Conservation (phyloP, 2,113 vertebrate species). For the Cavia porcellus region DNA sequence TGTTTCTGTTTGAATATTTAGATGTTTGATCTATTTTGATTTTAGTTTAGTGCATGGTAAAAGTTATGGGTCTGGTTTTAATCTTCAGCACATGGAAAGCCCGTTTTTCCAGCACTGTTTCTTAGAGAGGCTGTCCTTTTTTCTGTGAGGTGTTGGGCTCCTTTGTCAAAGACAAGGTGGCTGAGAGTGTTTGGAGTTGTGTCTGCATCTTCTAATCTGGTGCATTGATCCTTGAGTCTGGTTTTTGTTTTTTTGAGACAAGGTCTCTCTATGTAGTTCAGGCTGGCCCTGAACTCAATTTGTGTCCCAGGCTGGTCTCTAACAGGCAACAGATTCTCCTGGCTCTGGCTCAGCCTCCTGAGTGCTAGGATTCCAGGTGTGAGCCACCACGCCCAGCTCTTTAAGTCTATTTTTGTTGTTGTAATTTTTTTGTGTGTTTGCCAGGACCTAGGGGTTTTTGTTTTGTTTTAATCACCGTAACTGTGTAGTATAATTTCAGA, state of each 20-base stretch:
- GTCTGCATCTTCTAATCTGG: neutral
- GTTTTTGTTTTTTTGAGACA: no score
- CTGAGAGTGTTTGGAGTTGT: neutral
- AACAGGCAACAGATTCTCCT: no score
- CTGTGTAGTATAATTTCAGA: neutral
- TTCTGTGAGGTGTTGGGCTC: neutral
- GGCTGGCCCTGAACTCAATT: no score
- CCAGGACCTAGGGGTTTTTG: no score
- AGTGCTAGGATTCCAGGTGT: no score
- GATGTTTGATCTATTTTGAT: neutral
- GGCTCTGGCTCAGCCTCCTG: no score
- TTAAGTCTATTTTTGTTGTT: neutral
- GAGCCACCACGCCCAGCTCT: no score
- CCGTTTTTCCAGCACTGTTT: neutral
- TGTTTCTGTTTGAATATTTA: neutral
- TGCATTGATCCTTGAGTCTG: neutral
- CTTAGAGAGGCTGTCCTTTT: neutral
- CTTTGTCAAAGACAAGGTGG: neutral
- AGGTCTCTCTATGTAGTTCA: no score
- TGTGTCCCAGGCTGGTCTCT: no score
- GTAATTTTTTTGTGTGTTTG: neutral
- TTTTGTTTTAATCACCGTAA: neutral
- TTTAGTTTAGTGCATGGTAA: neutral
- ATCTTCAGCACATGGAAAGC: neutral
- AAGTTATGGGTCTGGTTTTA: neutral